A percentile compares a stretch with the other conserved stretches of the same genome.
Evolutionary conservation across 2,113 vertebrate species (phyloP).

Genomic region (Anoplopoma fimbria): DNA sequence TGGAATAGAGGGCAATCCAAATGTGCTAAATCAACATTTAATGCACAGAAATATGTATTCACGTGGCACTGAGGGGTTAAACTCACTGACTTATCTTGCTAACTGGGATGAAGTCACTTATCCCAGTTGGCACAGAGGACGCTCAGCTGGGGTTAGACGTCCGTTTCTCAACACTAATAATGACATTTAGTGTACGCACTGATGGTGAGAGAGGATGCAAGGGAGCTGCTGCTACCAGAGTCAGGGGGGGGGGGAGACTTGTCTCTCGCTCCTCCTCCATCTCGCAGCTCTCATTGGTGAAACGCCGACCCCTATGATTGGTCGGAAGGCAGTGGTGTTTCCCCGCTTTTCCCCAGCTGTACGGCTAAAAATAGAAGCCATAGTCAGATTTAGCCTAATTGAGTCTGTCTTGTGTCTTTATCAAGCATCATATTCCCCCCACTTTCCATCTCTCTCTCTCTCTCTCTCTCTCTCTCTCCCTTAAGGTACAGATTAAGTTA

Average conservation of each 20-base stretch:
- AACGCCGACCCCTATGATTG: slow-evolving; percentile 63
- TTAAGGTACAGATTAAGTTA: slow-evolving; percentile 41
- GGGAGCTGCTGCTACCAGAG: background rate
- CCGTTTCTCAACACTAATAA: background rate
- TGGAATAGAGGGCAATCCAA: slow-evolving; percentile 23
- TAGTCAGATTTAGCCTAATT: slow-evolving; percentile 67
- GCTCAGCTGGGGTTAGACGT: background rate
- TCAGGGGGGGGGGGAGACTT: slow-evolving; percentile 31
- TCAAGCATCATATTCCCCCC: slow-evolving; percentile 37
- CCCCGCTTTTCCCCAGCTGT: slow-evolving; percentile 63
- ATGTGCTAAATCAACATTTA: slow-evolving; percentile 26
- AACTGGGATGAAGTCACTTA: slow-evolving; percentile 42
- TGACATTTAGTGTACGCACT: slow-evolving; percentile 6
- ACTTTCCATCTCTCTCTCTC: background rate
- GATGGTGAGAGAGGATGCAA: slow-evolving; percentile 20
- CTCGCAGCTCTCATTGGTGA: slow-evolving; percentile 60
- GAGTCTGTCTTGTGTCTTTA: slow-evolving; percentile 56
- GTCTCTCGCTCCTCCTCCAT: slow-evolving; percentile 27
- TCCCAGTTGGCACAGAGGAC: background rate
- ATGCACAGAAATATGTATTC: background rate
- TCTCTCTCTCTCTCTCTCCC: background rate
- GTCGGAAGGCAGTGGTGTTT: slow-evolving; percentile 67
- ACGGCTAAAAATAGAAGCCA: slow-evolving; percentile 73
- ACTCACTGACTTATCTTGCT: background rate
- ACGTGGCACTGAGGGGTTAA: background rate